Evolutionary conservation across 2,113 vertebrate genomes (phyloP).

Genomic region (Cochlearius cochlearius): DNA sequence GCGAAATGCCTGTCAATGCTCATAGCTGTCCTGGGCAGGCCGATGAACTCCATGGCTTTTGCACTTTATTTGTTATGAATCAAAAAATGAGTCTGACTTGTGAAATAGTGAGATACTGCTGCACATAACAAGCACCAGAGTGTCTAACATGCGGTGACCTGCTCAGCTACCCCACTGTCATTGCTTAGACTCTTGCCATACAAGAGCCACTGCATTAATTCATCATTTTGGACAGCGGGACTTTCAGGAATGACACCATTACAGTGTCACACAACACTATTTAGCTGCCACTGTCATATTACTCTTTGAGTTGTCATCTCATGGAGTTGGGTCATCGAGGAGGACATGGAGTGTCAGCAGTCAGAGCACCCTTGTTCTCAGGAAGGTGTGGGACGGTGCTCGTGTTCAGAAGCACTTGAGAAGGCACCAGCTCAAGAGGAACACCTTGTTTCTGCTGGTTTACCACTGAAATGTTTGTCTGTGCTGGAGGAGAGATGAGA

Average conservation of each 20-base stretch:
- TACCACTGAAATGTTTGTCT: neutral
- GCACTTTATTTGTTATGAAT: neutral
- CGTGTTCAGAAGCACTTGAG: neutral
- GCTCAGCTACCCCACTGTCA: neutral
- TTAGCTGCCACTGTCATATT: neutral
- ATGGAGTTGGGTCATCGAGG: neutral
- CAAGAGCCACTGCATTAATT: neutral
- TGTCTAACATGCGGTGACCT: fast-evolving
- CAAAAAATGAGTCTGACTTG: neutral
- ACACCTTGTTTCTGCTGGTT: fast-evolving
- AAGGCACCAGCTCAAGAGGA: neutral
- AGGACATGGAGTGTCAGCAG: neutral
- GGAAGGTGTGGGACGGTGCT: neutral
- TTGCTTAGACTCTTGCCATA: neutral
- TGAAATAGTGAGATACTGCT: neutral
- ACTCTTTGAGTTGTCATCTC: neutral
- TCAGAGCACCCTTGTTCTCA: neutral
- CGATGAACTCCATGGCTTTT: neutral
- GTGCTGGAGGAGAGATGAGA: neutral
- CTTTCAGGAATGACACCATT: neutral
- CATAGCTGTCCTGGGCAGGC: neutral
- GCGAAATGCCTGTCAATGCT: neutral
- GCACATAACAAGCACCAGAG: neutral
- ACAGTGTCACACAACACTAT: neutral
- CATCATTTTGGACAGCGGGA: neutral